phyloP scores from a whole-genome alignment of 1,140 invertebrate genomes.

The Drosophila sturtevanti region DNA sequence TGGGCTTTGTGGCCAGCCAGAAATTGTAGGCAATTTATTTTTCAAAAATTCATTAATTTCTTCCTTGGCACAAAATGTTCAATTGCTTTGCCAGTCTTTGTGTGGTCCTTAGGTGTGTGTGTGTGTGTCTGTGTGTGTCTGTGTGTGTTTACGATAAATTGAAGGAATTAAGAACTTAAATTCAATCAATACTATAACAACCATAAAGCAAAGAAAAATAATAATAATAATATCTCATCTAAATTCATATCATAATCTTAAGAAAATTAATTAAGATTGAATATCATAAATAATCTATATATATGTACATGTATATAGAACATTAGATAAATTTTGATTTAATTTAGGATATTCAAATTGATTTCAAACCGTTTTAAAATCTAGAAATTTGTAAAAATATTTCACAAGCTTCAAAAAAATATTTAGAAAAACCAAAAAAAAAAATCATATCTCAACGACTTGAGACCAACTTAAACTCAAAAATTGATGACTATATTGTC shows the following conservation, averaged over 20 bases:
- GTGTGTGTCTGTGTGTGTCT: not conserved
- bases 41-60: constrained; percentile 60
- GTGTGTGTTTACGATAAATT: not conserved
- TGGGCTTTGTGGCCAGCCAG: constrained; percentile 8
- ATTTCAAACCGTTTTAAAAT: too few relatives aligned
- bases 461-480: too few relatives aligned
- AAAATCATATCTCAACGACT: too few relatives aligned
- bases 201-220: not conserved
- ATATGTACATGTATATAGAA: too few relatives aligned
- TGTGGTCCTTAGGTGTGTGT: not conserved
- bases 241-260: not conserved
- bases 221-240: not conserved
- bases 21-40: constrained; percentile 54
- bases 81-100: not conserved
- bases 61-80: not conserved
- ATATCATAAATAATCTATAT: too few relatives aligned
- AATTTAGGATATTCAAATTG: too few relatives aligned
- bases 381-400: too few relatives aligned
- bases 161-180: not conserved
- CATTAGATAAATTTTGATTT: too few relatives aligned
- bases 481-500: too few relatives aligned
- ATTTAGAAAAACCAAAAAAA: too few relatives aligned
- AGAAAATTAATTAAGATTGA: not conserved
- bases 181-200: not conserved
- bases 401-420: too few relatives aligned